Percentiles rank a stretch among this genome's conserved stretches.
Conservation (phyloP, 2,888 invertebrate genomes). For the Thelaira solivaga region DNA sequence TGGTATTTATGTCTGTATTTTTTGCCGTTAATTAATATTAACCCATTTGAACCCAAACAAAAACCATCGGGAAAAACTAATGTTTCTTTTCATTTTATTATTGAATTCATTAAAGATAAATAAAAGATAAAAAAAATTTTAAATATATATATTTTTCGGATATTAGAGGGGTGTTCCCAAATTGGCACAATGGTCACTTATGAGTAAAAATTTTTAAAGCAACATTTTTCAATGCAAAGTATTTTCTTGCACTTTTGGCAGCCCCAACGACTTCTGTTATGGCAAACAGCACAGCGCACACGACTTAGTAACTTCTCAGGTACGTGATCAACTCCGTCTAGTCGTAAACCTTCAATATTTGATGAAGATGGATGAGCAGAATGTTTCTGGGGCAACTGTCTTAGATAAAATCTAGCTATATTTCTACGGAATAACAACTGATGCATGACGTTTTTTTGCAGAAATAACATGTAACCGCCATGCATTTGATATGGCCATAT, state of each 20-base stretch:
- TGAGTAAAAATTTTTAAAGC: background rate
- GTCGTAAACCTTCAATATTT: background rate
- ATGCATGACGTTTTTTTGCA: background rate
- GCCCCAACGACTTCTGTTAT: background rate
- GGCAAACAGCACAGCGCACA: background rate
- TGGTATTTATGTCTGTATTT: too few species aligned
- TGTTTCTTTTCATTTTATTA: background rate
- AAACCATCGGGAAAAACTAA: background rate
- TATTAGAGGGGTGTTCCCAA: constrained; percentile 4
- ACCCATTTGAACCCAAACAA: background rate
- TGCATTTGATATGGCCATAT: background rate
- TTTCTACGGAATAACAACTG: background rate
- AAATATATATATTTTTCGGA: background rate
- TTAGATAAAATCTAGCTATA: background rate
- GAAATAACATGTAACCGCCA: background rate
- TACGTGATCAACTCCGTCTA: background rate
- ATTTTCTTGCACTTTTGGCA: background rate
- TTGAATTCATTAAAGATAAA: background rate
- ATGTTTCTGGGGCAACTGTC: background rate
- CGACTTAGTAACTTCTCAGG: background rate
- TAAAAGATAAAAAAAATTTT: background rate
- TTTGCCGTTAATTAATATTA: too few species aligned
- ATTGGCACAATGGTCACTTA: constrained; percentile 8
- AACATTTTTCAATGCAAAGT: background rate
- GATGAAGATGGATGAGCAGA: background rate